These are phyloP conservation scores for Merops nubicus DNA, from an alignment of 2,113 vertebrate genomes.

Conservation along the genomic window DNA sequence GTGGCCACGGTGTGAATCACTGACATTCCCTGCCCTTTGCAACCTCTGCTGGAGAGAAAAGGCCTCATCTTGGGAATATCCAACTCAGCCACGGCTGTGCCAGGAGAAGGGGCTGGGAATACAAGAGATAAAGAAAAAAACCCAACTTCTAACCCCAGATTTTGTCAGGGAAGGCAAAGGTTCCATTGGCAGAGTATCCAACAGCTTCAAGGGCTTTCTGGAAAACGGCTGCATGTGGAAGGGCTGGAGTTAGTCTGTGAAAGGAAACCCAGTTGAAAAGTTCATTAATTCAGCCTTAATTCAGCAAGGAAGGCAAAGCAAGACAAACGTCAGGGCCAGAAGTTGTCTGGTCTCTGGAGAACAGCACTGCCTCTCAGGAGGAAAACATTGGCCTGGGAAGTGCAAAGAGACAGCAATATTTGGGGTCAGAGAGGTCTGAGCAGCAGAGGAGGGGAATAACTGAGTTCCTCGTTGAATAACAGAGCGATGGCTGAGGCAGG, in stretches of 20 bases:
- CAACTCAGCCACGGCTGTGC: background rate
- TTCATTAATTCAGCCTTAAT: background rate
- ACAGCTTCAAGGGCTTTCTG: background rate
- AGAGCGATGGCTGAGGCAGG: background rate
- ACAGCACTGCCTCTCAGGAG: background rate
- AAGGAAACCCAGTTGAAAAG: background rate
- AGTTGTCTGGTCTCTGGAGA: background rate
- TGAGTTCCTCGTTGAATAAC: background rate
- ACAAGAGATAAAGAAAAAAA: fast-evolving
- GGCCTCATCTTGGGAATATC: background rate
- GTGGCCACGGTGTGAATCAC: background rate
- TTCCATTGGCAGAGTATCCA: background rate
- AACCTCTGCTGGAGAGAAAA: background rate
- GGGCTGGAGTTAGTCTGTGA: background rate
- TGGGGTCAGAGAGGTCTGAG: background rate
- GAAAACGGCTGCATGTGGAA: background rate
- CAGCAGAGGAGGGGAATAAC: background rate
- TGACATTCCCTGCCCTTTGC: background rate
- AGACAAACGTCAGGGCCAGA: background rate
- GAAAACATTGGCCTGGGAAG: background rate
- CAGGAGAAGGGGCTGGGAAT: background rate
- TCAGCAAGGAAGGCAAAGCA: background rate
- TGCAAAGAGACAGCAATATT: background rate
- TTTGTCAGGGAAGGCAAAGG: background rate
- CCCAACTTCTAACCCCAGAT: background rate